Evolutionary conservation across 2,113 vertebrate genomes (phyloP).

Genomic region (Egretta garzetta): DNA sequence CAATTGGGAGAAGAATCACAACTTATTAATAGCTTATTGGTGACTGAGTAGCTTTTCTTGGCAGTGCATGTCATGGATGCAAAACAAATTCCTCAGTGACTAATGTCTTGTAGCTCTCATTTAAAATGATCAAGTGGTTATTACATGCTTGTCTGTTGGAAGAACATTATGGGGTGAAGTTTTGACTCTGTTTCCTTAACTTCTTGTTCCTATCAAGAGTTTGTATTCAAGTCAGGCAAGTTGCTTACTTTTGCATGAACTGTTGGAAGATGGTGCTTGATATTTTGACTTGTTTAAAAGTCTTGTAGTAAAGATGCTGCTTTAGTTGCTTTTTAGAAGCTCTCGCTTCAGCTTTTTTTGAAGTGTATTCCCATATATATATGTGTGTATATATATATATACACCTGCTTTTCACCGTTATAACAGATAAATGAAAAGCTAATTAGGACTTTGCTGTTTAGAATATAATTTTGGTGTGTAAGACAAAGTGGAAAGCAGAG

Average conservation of each 20-base stretch:
- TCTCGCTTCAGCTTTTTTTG: background rate
- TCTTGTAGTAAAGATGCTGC: background rate
- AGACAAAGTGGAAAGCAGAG: background rate
- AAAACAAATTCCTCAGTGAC: background rate
- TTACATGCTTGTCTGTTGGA: background rate
- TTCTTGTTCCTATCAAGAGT: background rate
- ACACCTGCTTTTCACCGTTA: background rate
- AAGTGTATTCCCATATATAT: background rate
- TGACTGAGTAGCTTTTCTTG: background rate
- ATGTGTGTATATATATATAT: fast-evolving
- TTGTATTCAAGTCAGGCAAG: background rate
- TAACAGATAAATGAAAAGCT: background rate
- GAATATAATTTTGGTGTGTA: background rate
- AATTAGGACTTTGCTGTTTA: background rate
- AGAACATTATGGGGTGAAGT: background rate
- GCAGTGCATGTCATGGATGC: background rate
- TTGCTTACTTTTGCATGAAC: background rate
- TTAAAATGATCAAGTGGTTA: background rate
- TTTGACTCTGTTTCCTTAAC: background rate
- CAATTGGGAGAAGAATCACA: background rate
- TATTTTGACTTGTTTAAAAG: background rate
- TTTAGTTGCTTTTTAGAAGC: background rate
- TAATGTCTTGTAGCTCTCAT: background rate
- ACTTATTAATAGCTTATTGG: background rate
- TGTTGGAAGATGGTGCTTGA: background rate